Evolutionary conservation across 2,113 vertebrate species (phyloP), one percentile per base, ranked within the genome.

Genomic region (Petroica traversi): DNA sequence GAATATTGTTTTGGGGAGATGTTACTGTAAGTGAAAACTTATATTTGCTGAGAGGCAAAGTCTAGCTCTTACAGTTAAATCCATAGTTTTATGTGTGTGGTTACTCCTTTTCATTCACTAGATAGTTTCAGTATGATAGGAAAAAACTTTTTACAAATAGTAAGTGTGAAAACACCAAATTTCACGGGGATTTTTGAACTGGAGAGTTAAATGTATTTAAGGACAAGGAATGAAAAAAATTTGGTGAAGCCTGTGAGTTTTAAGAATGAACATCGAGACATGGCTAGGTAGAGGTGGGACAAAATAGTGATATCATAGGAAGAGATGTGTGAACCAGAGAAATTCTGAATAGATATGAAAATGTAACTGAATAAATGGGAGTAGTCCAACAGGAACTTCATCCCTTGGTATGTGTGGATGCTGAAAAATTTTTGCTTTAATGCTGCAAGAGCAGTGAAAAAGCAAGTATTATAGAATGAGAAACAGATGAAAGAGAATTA

Each of bases 31-130:
- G 34, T 11, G 5, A 72, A 48, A 72, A 6, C 38, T 77, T 26
- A n/a, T 0, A 0, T 59, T 34, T 23, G 23, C 28, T 52, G 51
- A n/a, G 23, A 72, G 3, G 1, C 29, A 16, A 75, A 43, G 11
- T 48, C 33, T 77, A 66, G 31, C 5, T 80, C 23, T 66, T 29
- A 58, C 2, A 2, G 0, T 59, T 25, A 63, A 78, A 26, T 52
- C 19, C 23, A 17, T 6, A 6, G 20, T 61, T 80, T 78, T 48
- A 40, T 5, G 11, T 74, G 7, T 11, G 9, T 58, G 8, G 14
- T 57, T 66, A 22, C 8, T 78, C 11, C 4, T 59, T 59, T 91
- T 43, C 25, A 45, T 86, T n/a, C 20, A 48, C 20, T 18, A 19
- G 2, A 29, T 34, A 52, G 14, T 57, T 38, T 80, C 22, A 68